Conservation (phyloP, 2,113 vertebrate genomes). For the Falcunculus frontatus region DNA sequence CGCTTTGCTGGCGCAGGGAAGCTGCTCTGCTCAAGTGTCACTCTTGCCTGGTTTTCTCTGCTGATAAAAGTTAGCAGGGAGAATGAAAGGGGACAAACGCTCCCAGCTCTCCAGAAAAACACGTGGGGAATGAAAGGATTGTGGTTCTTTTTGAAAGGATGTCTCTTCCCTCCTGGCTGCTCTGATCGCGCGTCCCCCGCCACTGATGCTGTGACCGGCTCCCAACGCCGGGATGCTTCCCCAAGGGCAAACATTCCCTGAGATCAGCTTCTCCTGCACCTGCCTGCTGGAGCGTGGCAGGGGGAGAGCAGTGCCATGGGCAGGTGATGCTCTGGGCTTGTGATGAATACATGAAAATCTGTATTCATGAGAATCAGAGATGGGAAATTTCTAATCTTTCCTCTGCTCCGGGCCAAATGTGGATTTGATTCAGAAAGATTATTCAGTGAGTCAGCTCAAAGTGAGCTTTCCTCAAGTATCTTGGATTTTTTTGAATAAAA, state of each 20-base stretch:
- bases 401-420: background rate
- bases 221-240: accelerated
- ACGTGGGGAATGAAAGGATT: background rate
- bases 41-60: background rate
- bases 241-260: accelerated
- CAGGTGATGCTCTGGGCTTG: background rate
- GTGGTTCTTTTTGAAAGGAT: background rate
- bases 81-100: background rate
- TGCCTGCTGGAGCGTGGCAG: background rate
- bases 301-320: background rate
- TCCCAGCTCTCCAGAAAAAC: background rate
- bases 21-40: background rate
- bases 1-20: background rate
- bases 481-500: background rate
- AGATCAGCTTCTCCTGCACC: accelerated
- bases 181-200: accelerated
- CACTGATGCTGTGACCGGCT: accelerated
- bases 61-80: background rate
- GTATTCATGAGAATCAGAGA: background rate
- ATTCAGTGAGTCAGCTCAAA: background rate
- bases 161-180: background rate
- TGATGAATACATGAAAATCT: background rate
- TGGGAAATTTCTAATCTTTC: background rate
- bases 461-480: background rate
- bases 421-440: background rate